Evolutionary conservation across 1,140 invertebrate genomes (phyloP), one percentile per base, ranked within the genome.

Genomic region (Drosophila micromelanica): DNA sequence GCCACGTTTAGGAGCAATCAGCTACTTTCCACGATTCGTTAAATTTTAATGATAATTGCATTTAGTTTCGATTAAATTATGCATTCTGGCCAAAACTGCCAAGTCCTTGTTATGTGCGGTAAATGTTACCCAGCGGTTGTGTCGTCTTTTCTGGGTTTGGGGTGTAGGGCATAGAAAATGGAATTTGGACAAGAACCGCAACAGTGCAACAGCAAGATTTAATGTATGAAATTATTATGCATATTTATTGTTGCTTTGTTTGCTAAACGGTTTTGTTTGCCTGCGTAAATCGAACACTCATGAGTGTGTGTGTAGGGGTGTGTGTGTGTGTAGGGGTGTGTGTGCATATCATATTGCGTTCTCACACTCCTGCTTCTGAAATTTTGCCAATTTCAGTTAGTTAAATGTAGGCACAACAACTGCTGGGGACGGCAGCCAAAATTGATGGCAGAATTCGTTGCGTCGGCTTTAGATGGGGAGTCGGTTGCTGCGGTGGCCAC

Each of bases 321-420:
- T 46, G 60, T 15, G 38, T 12, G 37, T 38, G 52, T 60, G 56
- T 45, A 3, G 2, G 6, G 6, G 13, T 6, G 12, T 15, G 17
- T 30, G 13, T 6, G 43, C 70, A 80, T 20, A 80, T 80, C 78
- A 76, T 76, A 80, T 80, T 76, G 73, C 54, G 54, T 9, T n/a
- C 37, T 46, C 61, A 30, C 5, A 32, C 13, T 43, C 49, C 23
- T 35, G 15, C 20, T 55, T 52, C 13, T 23, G 48, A 68, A 76
- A 76, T 73, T 59, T 67, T 54, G 78, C 43, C 76, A 86, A 85
- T 86, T 87, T 86, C 56, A 76, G 81, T 78, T 76, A 76, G 77
- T 87, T 81, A 81, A 81, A 81, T 81, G 76, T 57, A 79, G 82
- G 80, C n/a, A n/a, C n/a, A n/a, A n/a, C n/a, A n/a, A n/a, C n/a